Evolutionary conservation across 2,888 invertebrate species (phyloP).

Genomic region (Aphodius granarius): DNA sequence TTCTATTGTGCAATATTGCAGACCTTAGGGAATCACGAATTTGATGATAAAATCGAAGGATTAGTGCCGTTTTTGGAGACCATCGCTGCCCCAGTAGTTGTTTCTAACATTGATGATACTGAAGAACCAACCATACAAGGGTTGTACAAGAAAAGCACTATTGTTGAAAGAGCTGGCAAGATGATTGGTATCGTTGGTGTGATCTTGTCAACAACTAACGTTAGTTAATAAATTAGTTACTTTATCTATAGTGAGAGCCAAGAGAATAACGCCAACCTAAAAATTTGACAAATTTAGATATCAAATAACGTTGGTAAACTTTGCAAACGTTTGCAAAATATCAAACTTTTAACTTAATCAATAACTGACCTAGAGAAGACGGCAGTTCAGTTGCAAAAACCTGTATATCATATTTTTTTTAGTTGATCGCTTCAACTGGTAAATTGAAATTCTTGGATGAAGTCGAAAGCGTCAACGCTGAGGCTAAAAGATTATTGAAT

Average conservation of each 20-base stretch:
- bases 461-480: constrained; percentile 65
- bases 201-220: constrained; percentile 67
- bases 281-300: too few species aligned
- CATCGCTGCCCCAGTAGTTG: constrained; percentile 64
- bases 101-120: constrained; percentile 73
- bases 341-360: too few species aligned
- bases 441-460: constrained; percentile 71
- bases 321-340: too few species aligned
- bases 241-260: too few species aligned
- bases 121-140: constrained; percentile 67
- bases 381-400: too few species aligned
- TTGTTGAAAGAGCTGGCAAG: constrained; percentile 63
- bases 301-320: too few species aligned
- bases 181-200: constrained; percentile 82
- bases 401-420: too few species aligned
- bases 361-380: too few species aligned
- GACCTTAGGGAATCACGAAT: constrained; percentile 88
- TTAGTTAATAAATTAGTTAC: too few species aligned
- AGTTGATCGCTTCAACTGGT: constrained; percentile 70
- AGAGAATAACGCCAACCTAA: too few species aligned
- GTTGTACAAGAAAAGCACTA: constrained; percentile 64
- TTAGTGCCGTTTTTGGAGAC: constrained; percentile 70
- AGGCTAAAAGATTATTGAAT: constrained; percentile 64
- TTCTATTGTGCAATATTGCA: constrained; percentile 44
- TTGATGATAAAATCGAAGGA: constrained; percentile 75